Base-by-base conservation (phyloP, 2,113 vertebrate species). In the Mesembrinibis cayennensis region DNA sequence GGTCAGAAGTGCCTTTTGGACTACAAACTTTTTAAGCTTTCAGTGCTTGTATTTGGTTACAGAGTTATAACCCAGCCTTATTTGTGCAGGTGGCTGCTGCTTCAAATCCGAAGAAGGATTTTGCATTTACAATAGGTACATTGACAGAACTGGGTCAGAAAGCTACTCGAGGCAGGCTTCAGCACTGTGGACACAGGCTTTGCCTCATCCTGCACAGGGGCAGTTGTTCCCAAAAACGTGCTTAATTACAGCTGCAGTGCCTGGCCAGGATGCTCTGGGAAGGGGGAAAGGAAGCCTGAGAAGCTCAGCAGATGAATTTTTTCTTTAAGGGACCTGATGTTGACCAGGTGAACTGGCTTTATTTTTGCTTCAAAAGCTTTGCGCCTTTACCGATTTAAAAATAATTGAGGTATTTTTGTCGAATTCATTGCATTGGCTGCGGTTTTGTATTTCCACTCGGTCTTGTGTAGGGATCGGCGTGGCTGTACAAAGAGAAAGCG, bases 1-100 rank as follows among this genome's bases (percentile, higher is more conserved):
- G 97, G 98, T 98, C 97, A 98, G 97, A 90, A 96, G 91, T 96
- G 94, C 97, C 93, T 97, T 97, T 95, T 96, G 90, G 95, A 96
- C 97, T 97, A 97, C 96, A 98, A 89, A 97, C 96, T 97, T 97
- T 91, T 97, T 96, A 95, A 83, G 96, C 97, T 98, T 97, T 97
- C 91, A 96, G 95, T 94, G 72, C 95, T 94, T 97, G 96, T 96
- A 97, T 98, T 98, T 30, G n/a, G 96, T 98, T 98, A 97, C 97
- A 97, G 89, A 98, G 97, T 98, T 98, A 98, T 97, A 98, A 97
- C 97, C 90, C 32, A 0, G 93, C 79, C 95, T 98, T 99, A 98
- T 99, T 99, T 99, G 95, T 98, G 98, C 98, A 99, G 98, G 98
- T 99, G 98, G 98, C 94, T 92, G 98, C 97, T 96, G 97, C 94